Evolutionary conservation across 2,797 vertebrate species (phyloP), one percentile per base, ranked within the genome.

Genomic region (Rousettus madagascariensis): DNA sequence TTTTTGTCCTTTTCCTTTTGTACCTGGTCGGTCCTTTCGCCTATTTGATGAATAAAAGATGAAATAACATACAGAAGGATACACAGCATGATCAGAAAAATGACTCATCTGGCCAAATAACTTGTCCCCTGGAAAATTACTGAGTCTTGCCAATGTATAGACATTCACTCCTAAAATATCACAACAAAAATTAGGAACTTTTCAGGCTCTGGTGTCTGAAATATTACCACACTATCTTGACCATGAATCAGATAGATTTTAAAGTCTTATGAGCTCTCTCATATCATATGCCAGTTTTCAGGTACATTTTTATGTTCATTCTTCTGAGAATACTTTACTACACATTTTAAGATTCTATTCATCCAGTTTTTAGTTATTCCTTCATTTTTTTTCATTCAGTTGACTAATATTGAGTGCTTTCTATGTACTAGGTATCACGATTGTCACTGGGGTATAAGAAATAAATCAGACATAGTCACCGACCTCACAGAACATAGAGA

Each of bases 61-160:
- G 59, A 95, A 94, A 88, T 51, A 90, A 87, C 49, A 43, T 87
- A 66, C 97, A 97, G 96, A 97, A 97, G 96, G 95, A 65, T 66
- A 69, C 95, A 65, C 96, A 97, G 96, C 95, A 95, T 95, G 97
- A 90, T 49, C 57, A 89, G 90, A 46, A 92, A 91, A 94, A 61
- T 96, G 97, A 97, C 59, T 95, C 95, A 97, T 63, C 90, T 68
- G 57, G 74, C 82, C 88, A 88, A 97, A 92, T 91, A 88, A 79
- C 77, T 36, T 92, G 74, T 66, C 74, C 92, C 30, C 33, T 89
- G 92, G 90, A 96, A 97, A 97, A 95, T 94, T 86, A 86, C 92
- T 61, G 59, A 75, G 61, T 17, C 65, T 93, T 96, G 90, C 80
- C 82, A 96, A 68, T 55, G 82, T 51, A 38, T 30, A 94, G 87